These are phyloP conservation scores for Scylla paramamosain DNA, from an alignment of 1,140 invertebrate species.

Conservation along the genomic window DNA sequence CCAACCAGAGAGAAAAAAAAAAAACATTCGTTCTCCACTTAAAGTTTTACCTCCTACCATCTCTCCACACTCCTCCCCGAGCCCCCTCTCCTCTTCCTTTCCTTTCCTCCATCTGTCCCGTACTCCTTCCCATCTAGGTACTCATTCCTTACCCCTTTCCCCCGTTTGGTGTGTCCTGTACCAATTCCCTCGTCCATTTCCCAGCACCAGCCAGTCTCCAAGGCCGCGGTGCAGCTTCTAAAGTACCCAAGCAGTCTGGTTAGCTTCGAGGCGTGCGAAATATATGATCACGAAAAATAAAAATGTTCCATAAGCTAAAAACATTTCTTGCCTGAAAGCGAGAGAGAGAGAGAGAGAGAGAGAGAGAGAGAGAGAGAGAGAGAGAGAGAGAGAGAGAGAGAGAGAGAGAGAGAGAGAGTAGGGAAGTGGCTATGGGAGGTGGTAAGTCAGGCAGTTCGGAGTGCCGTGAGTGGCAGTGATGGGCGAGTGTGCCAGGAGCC, in stretches of 20 bases:
- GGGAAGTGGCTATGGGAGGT: neutral
- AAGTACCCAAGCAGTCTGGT: neutral
- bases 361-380: neutral
- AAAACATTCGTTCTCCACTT: neutral
- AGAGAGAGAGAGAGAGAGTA: neutral
- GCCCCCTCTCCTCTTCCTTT: neutral
- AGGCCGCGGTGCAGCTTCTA: neutral
- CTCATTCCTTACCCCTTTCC: neutral
- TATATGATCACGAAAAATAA: neutral
- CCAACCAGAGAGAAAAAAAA: neutral
- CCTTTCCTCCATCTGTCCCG: neutral
- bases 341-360: no score
- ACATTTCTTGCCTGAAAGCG: no score
- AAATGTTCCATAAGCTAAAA: neutral
- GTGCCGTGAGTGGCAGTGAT: neutral
- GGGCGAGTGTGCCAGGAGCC: neutral
- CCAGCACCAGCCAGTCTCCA: neutral
- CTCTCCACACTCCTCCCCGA: neutral
- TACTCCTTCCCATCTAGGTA: neutral
- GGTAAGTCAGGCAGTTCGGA: neutral
- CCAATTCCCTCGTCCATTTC: neutral
- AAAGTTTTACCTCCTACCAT: neutral
- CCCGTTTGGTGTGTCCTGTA: neutral
- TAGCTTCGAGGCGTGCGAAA: neutral
- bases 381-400: conserved; percentile 21